Base-by-base conservation (phyloP, 1,140 invertebrate genomes). In the Danaus melanippus region DNA sequence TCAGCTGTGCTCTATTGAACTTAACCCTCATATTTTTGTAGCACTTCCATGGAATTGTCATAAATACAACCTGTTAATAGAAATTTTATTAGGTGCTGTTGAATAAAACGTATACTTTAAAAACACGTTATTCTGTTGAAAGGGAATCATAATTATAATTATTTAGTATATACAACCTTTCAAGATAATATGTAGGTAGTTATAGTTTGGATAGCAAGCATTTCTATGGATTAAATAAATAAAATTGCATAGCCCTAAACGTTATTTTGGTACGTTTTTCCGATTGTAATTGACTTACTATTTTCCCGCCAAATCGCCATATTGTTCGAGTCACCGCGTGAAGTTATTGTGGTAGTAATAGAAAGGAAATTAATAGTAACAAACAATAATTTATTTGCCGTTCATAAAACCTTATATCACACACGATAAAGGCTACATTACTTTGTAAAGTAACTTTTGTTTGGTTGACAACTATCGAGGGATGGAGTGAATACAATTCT, bases 341-440 rank as follows among this genome's bases (percentile, higher is more conserved):
- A 74, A 69, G 76, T 75, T 68, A 84, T 80, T 84, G 78, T 84
- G 62, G 50, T 46, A 46, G 67, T 76, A 79, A 81, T 81, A 69
- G 73, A 71, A 79, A 79, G 79, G 80, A 82, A 84, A 84, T 81
- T 76, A 81, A 81, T 84, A 82, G 77, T 82, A 76, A 70, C 69
- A 71, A 62, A 58, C 58, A 67, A 63, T 50, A 54, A 49, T 53
- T 40, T 9, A 55, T 51, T 42, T 65, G 17, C 53, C 50, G 4
- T 44, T n/a, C 17, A 50, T 2, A 46, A 58, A 45, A 43, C 44
- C 56, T 67, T 64, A 63, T 59, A 8, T 3, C 10, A 6, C 46
- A 11, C 2, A 5, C 9, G 11, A 68, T 64, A 74, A 46, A 46
- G 62, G 57, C 41, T 15, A 66, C 56, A 46, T 12, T 50, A 50